Conservation (phyloP, 1,140 invertebrate genomes). For the Sinella curviseta region DNA sequence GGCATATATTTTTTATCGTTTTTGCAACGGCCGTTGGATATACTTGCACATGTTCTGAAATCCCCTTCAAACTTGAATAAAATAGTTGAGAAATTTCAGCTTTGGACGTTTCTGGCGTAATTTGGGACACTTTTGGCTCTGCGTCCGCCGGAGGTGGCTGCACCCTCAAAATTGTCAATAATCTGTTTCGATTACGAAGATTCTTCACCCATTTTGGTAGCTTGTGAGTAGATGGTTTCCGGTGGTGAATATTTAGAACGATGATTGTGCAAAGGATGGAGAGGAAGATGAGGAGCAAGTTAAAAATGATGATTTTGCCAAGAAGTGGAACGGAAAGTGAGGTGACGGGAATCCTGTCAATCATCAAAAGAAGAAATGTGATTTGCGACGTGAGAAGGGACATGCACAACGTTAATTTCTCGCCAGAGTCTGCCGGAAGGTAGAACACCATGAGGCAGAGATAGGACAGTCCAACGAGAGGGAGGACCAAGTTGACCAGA, state of each 20-base stretch:
- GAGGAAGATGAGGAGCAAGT: not conserved
- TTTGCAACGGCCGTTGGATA: no score
- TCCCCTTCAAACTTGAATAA: no score
- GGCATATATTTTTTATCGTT: no score
- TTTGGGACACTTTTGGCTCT: not conserved
- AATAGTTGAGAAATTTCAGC: no score
- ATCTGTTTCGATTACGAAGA: not conserved
- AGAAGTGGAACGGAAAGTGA: not conserved
- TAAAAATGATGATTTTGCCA: not conserved
- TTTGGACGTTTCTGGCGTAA: no score
- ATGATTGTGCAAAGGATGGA: not conserved
- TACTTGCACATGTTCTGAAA: no score
- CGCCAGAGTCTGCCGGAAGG: not conserved
- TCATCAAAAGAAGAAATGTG: not conserved
- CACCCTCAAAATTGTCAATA: not conserved
- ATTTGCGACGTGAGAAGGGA: not conserved
- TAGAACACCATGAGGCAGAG: not conserved
- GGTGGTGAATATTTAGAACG: not conserved
- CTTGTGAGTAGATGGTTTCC: not conserved
- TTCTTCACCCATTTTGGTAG: not conserved
- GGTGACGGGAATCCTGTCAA: not conserved
- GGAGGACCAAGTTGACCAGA: not conserved
- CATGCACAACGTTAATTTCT: not conserved
- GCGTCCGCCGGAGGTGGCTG: not conserved
- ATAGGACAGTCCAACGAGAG: not conserved